phyloP scores from a whole-genome alignment of 2,797 vertebrate genomes.

The Cossypha caffra region DNA sequence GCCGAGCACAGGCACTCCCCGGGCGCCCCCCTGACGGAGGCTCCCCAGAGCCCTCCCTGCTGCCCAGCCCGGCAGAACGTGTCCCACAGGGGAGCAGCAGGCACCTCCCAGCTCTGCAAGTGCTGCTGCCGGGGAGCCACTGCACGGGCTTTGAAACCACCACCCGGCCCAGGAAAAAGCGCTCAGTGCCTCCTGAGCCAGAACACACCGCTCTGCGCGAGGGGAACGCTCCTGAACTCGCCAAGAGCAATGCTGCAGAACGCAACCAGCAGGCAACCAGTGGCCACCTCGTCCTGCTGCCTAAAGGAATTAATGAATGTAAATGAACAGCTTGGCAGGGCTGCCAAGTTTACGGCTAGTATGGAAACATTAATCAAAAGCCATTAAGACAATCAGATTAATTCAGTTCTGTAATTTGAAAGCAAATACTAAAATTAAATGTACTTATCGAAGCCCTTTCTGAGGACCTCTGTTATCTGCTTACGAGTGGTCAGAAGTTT shows the following conservation, averaged over 20 bases:
- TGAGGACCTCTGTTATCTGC: not conserved
- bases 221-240: not conserved
- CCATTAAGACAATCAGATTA: not conserved
- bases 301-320: not conserved
- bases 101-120: accelerated
- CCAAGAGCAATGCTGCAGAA: not conserved
- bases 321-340: not conserved
- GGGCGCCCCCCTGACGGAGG: accelerated
- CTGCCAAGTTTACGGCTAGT: not conserved
- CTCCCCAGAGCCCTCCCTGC: not conserved
- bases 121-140: not conserved
- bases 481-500: not conserved
- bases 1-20: not conserved
- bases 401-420: not conserved
- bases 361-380: not conserved
- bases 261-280: not conserved
- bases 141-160: accelerated
- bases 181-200: not conserved
- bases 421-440: not conserved
- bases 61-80: not conserved
- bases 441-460: not conserved
- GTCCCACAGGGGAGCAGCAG: not conserved
- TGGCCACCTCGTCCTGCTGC: not conserved
- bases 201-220: not conserved
- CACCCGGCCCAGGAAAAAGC: accelerated